A percentile compares a stretch with the other conserved stretches of the same genome.
Conservation (phyloP, 2,888 invertebrate species). For the Brassicogethes aeneus region DNA sequence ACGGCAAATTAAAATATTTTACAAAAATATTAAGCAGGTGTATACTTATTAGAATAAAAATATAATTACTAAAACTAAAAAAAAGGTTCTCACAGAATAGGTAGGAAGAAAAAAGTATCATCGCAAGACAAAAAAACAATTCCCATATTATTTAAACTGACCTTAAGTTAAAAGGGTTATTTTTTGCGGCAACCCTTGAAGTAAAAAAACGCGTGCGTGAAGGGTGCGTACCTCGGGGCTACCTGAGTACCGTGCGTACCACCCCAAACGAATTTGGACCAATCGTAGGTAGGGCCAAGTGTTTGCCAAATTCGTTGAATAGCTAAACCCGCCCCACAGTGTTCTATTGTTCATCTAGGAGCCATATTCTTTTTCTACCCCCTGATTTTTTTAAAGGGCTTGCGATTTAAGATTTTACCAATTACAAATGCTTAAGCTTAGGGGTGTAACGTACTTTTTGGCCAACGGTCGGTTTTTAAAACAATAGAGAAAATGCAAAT, state of each 20-base stretch:
- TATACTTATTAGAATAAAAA: not conserved
- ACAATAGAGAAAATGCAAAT: too few species aligned
- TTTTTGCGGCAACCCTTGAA: too few species aligned
- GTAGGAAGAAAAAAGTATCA: slow-evolving; percentile 14
- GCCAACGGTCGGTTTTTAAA: not conserved
- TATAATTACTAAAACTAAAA: slow-evolving; percentile 6
- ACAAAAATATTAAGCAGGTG: not conserved
- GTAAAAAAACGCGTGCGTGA: not conserved
- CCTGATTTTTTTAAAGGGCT: not conserved
- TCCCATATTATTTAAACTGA: slow-evolving; percentile 22
- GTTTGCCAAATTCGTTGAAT: not conserved
- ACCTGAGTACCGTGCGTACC: slow-evolving; percentile 9
- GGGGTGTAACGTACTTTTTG: not conserved
- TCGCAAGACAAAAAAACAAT: slow-evolving; percentile 18
- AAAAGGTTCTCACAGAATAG: slow-evolving; percentile 5
- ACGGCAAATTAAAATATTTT: not conserved
- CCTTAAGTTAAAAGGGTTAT: slow-evolving; percentile 17
- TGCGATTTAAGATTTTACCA: too few species aligned
- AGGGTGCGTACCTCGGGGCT: not conserved
- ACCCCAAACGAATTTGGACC: slow-evolving; percentile 18
- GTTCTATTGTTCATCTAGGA: too few species aligned
- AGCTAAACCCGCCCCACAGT: not conserved
- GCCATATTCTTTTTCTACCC: not conserved
- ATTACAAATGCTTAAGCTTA: too few species aligned
- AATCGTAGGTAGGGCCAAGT: slow-evolving; percentile 9